Conservation (phyloP, 2,113 vertebrate genomes). For the Cyprinodon brontotheroides region DNA sequence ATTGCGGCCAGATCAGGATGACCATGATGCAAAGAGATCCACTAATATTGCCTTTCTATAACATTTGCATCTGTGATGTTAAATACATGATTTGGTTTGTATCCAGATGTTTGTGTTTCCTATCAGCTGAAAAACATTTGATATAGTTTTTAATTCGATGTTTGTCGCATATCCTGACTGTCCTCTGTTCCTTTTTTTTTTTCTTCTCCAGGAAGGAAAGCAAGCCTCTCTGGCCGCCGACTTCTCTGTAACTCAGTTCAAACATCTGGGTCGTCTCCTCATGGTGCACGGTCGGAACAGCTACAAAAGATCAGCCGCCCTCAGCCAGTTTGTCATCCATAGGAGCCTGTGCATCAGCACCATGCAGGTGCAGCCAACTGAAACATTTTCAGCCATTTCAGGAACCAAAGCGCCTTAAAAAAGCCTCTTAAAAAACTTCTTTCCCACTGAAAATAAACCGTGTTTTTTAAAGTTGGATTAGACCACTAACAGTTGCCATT, state of each 20-base stretch:
- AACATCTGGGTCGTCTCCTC: slow-evolving; percentile 91
- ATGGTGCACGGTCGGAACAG: slow-evolving; percentile 99
- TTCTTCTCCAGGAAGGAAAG: slow-evolving; percentile 89
- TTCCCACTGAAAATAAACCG: no score
- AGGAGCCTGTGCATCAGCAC: slow-evolving; percentile 96
- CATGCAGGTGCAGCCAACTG: slow-evolving; percentile 88
- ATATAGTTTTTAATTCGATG: background rate
- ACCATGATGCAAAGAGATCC: no score
- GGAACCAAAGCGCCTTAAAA: no score
- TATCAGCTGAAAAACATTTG: background rate
- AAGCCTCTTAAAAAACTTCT: no score
- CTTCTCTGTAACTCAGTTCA: slow-evolving; percentile 98
- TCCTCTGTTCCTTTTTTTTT: slow-evolving; percentile 36
- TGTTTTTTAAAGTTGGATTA: no score
- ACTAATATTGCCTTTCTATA: no score
- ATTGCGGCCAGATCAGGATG: no score
- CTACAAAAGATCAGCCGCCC: slow-evolving; percentile 95
- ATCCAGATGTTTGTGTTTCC: background rate
- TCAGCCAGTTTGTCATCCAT: slow-evolving; percentile 99
- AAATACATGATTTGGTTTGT: background rate
- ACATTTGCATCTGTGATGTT: background rate
- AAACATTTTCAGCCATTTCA: background rate
- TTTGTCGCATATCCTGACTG: slow-evolving; percentile 19
- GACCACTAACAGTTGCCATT: no score
- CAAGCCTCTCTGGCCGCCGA: slow-evolving; percentile 94